A percentile compares a stretch with the other conserved stretches of the same genome.
Evolutionary conservation across 2,113 vertebrate genomes (phyloP).

Genomic region (Phoenicopterus ruber): DNA sequence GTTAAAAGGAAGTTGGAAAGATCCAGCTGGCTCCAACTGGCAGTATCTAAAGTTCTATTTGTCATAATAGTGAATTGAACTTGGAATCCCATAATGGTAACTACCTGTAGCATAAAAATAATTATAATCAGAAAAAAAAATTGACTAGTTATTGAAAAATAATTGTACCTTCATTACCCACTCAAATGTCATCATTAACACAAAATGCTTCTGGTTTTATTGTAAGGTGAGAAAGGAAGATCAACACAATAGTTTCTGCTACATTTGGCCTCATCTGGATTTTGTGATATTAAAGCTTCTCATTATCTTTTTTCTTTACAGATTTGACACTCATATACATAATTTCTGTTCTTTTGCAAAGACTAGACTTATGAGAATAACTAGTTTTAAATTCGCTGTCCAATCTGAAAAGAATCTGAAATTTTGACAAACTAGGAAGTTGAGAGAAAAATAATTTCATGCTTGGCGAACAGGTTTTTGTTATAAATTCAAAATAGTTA

Average conservation of each 20-base stretch:
- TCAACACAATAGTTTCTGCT: background rate
- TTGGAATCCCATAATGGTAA: background rate
- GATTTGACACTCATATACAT: background rate
- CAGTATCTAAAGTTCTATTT: background rate
- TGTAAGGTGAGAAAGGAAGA: background rate
- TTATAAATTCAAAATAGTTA: background rate
- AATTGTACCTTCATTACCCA: background rate
- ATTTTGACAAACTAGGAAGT: background rate
- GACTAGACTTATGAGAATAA: background rate
- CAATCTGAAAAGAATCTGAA: background rate
- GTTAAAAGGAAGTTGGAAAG: background rate
- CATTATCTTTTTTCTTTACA: background rate
- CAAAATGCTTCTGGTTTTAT: background rate
- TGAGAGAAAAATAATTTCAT: background rate
- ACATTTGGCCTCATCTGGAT: background rate
- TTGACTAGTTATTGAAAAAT: background rate
- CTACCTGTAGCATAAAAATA: background rate
- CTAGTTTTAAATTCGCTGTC: background rate
- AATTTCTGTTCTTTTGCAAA: background rate
- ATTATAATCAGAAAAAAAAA: background rate
- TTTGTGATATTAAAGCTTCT: background rate
- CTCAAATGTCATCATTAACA: background rate
- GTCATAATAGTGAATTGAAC: background rate
- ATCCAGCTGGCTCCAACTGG: background rate
- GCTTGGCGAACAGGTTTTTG: background rate